Evolutionary conservation across 2,797 vertebrate genomes (phyloP).

Genomic region (Salarias fasciatus): DNA sequence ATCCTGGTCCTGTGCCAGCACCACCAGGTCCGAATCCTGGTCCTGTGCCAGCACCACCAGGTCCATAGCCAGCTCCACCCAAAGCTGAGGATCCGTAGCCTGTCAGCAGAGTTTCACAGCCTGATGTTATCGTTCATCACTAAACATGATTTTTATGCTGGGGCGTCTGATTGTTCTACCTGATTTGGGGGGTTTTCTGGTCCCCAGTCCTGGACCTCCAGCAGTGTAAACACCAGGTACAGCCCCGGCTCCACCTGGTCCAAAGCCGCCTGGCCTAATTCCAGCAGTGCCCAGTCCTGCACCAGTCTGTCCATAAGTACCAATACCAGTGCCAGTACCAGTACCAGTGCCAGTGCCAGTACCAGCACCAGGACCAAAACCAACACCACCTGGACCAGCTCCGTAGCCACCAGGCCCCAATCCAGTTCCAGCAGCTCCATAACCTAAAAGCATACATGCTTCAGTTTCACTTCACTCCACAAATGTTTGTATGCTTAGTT

Average conservation of each 20-base stretch:
- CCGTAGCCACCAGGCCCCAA: conserved; percentile 56
- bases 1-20: conserved; percentile 35
- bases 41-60: conserved; percentile 15
- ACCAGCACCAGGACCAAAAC: conserved; percentile 45
- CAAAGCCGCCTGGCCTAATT: conserved; percentile 43
- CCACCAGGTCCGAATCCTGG: conserved; percentile 45
- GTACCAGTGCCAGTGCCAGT: conserved; percentile 45
- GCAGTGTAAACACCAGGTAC: not conserved
- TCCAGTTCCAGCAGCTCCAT: conserved; percentile 67
- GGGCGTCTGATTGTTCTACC: conserved; percentile 43
- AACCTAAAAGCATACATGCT: conserved; percentile 62
- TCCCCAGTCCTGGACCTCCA: conserved; percentile 58
- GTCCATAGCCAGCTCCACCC: conserved; percentile 48
- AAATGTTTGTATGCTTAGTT: not conserved
- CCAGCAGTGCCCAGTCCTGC: conserved; percentile 52
- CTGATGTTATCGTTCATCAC: conserved; percentile 6
- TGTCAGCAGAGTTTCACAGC: conserved; percentile 17
- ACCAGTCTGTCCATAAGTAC: conserved; percentile 51
- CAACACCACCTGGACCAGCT: conserved; percentile 54
- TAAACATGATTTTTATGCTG: conserved; percentile 4
- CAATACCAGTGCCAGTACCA: conserved; percentile 50
- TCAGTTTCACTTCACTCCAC: conserved; percentile 7
- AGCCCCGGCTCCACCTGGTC: conserved; percentile 43
- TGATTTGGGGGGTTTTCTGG: conserved; percentile 70
- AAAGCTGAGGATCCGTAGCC: conserved; percentile 65